Conservation (phyloP, 2,797 vertebrate species). For the Selene dorsalis region DNA sequence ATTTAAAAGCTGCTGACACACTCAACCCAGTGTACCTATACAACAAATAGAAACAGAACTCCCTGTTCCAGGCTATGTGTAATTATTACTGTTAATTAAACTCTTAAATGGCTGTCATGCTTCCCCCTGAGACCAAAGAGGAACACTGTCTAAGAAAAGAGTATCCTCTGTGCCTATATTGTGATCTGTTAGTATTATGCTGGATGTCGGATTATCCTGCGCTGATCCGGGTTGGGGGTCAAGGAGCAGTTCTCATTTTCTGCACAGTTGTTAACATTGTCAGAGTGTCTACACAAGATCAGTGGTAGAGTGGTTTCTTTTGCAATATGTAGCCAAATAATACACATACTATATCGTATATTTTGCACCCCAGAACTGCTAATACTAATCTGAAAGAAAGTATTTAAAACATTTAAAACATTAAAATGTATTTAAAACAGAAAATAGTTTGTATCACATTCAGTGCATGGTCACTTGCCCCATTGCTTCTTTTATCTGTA, state of each 20-base stretch:
- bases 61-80: too few relatives aligned
- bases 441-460: too few relatives aligned
- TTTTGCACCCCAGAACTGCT: background rate
- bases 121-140: background rate
- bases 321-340: background rate
- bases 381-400: background rate
- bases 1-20: background rate
- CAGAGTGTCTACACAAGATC: background rate
- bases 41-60: background rate
- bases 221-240: conserved; percentile 33
- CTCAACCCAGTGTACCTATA: background rate
- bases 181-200: conserved; percentile 9
- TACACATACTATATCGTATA: background rate
- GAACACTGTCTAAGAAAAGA: background rate
- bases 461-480: too few relatives aligned
- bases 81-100: too few relatives aligned
- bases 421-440: too few relatives aligned
- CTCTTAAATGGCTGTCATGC: background rate
- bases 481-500: background rate
- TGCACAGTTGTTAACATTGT: background rate
- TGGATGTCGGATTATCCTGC: conserved; percentile 34
- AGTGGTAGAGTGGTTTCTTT: background rate
- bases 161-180: background rate
- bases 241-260: conserved; percentile 6
- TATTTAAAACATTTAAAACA: background rate